Conservation (phyloP, 2,888 invertebrate genomes). For the Perizoma flavofasciatum region DNA sequence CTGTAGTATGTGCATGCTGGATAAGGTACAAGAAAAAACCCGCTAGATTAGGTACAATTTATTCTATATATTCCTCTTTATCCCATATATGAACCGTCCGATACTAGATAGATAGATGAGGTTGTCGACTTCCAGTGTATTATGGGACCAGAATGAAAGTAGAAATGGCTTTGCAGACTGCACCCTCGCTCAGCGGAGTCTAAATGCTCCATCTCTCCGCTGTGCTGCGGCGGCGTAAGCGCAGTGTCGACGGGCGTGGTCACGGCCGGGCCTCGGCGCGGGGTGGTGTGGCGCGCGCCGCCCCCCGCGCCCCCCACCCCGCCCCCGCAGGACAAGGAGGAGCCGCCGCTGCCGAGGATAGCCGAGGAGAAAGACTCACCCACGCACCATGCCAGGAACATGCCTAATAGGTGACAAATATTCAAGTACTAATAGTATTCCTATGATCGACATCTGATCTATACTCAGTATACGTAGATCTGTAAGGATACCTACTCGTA, state of each 20-base stretch:
- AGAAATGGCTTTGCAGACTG: conserved; percentile 80
- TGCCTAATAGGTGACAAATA: conserved; percentile 57
- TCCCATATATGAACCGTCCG: too few species aligned
- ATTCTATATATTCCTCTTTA: too few species aligned
- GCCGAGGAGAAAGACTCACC: conserved; percentile 95
- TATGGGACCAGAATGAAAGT: background rate
- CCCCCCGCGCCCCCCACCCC: conserved; percentile 69
- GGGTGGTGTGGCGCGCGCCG: conserved; percentile 59
- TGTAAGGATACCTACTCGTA: too few species aligned
- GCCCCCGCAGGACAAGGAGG: conserved; percentile 68
- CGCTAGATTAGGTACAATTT: too few species aligned
- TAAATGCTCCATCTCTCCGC: conserved; percentile 92
- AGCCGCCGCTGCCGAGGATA: conserved; percentile 88
- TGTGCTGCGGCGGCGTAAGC: conserved; percentile 85
- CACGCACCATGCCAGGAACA: conserved; percentile 80
- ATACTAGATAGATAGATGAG: too few species aligned
- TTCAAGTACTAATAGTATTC: too few species aligned
- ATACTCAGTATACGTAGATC: too few species aligned
- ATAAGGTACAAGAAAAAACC: too few species aligned
- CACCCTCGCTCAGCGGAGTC: conserved; percentile 95
- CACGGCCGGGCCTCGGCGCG: conserved; percentile 42
- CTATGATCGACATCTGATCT: too few species aligned
- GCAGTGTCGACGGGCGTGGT: conserved; percentile 58
- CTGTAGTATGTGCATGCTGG: too few species aligned
- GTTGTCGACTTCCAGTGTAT: too few species aligned